These are phyloP conservation scores for Drosophila histrio DNA, from an alignment of 2,888 invertebrate genomes.

Conservation along the genomic window DNA sequence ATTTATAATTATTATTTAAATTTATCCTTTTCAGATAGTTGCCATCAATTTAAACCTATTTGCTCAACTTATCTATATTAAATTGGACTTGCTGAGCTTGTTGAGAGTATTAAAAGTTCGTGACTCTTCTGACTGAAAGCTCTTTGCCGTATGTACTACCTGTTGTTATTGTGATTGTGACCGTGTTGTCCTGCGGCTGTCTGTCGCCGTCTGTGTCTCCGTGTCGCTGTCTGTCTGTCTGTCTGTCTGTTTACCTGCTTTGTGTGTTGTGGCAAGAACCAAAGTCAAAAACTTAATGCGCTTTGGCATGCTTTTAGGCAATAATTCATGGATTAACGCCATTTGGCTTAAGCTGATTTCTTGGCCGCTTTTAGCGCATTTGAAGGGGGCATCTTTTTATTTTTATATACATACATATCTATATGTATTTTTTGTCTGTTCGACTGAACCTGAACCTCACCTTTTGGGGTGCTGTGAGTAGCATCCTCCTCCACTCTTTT, in stretches of 20 bases:
- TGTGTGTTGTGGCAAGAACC: constrained; percentile 29
- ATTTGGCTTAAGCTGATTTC: constrained; percentile 79
- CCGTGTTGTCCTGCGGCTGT: constrained; percentile 22
- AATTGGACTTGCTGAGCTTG: too few relatives aligned
- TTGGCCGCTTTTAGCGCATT: constrained; percentile 64
- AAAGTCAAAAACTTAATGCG: constrained; percentile 78
- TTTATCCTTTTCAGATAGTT: too few relatives aligned
- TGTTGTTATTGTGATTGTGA: constrained; percentile 36
- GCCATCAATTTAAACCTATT: too few relatives aligned
- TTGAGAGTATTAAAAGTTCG: constrained; percentile 22
- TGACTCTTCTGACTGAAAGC: not conserved
- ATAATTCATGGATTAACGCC: constrained; percentile 84
- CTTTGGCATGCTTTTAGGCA: constrained; percentile 83
- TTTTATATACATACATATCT: constrained; percentile 19
- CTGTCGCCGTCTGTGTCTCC: constrained; percentile 7
- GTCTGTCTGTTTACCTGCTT: constrained; percentile 36
- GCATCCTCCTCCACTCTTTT: constrained; percentile 35
- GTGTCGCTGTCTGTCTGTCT: constrained; percentile 18
- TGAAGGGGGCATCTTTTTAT: constrained; percentile 12
- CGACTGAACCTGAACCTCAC: constrained; percentile 59
- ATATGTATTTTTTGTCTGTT: too few relatives aligned
- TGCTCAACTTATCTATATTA: too few relatives aligned
- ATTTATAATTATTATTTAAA: too few relatives aligned
- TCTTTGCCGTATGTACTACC: constrained; percentile 24
- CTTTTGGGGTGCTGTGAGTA: constrained; percentile 50